These are phyloP conservation scores for Holotrichia oblita DNA, from an alignment of 1,140 invertebrate genomes.

Conservation along the genomic window DNA sequence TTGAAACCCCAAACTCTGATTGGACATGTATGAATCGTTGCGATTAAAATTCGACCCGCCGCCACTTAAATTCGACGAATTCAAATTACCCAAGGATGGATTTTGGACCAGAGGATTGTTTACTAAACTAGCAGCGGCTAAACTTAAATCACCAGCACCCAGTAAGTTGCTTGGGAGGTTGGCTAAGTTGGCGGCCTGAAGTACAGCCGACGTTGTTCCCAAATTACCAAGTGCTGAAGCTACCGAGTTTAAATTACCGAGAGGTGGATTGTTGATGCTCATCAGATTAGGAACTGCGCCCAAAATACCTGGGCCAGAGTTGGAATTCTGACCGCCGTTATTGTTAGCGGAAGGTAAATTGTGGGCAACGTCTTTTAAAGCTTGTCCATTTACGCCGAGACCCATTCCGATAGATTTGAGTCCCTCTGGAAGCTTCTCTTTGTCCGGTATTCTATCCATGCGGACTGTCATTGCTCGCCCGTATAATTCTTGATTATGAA, in stretches of 20 bases:
- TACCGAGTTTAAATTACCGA: conserved; percentile 50
- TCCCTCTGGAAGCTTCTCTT: conserved; percentile 85
- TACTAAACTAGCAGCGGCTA: conserved; percentile 53
- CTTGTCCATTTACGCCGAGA: conserved; percentile 87
- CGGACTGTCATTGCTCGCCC: conserved; percentile 94
- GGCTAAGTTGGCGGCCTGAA: conserved; percentile 56
- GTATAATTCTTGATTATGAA: conserved; percentile 91
- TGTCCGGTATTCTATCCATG: conserved; percentile 79
- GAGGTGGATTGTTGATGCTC: conserved; percentile 52
- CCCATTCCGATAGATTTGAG: conserved; percentile 91
- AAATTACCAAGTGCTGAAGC: conserved; percentile 49
- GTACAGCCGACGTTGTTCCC: conserved; percentile 48
- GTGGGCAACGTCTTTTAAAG: conserved; percentile 85
- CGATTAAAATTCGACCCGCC: conserved; percentile 54
- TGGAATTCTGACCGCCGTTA: conserved; percentile 45
- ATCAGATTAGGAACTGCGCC: conserved; percentile 67
- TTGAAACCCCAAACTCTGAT: conserved; percentile 39
- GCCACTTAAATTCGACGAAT: conserved; percentile 49
- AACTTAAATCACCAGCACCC: conserved; percentile 54
- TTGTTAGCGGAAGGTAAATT: conserved; percentile 73
- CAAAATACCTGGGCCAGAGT: conserved; percentile 56
- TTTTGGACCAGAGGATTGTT: conserved; percentile 52
- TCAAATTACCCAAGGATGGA: conserved; percentile 51
- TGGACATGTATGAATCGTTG: conserved; percentile 47
- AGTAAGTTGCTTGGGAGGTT: conserved; percentile 55